phyloP scores from a whole-genome alignment of 30 jellyfish, hydroid and myxozoan genomes.

The Haliclystus octoradiatus region DNA sequence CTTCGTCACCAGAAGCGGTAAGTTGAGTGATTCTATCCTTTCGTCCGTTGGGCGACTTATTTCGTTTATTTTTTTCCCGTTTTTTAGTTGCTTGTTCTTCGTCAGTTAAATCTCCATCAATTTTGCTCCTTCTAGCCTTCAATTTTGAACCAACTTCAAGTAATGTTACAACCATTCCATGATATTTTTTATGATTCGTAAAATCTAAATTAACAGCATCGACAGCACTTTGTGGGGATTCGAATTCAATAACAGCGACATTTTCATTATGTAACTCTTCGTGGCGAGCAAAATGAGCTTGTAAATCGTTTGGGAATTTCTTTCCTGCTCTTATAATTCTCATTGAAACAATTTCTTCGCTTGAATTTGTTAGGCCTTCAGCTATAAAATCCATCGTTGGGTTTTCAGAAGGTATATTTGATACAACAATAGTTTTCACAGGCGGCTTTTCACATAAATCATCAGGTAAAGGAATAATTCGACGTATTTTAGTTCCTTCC shows the following conservation, averaged over 20 bases:
- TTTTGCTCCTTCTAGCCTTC: slow-evolving; percentile 37
- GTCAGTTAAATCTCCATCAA: slow-evolving; percentile 10
- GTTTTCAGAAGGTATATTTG: slow-evolving; percentile 76
- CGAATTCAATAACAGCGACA: slow-evolving; percentile 92
- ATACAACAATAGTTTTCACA: slow-evolving; percentile 71
- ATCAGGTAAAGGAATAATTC: slow-evolving; percentile 74
- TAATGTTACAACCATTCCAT: slow-evolving; percentile 27
- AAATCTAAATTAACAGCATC: slow-evolving; percentile 39
- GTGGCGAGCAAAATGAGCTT: slow-evolving; percentile 88
- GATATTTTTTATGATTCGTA: slow-evolving; percentile 15
- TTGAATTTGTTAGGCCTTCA: slow-evolving; percentile 47
- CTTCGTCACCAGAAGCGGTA: too few species aligned
- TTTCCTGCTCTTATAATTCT: slow-evolving; percentile 77
- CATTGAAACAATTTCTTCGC: slow-evolving; percentile 67
- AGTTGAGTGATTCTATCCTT: too few species aligned
- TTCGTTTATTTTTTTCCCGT: slow-evolving; percentile 13
- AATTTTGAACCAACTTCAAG: slow-evolving; percentile 73
- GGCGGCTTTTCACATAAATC: slow-evolving; percentile 83
- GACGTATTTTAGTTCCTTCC: slow-evolving; percentile 66
- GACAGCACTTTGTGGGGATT: slow-evolving; percentile 70
- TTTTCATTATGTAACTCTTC: slow-evolving; percentile 66
- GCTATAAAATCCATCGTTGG: slow-evolving; percentile 80
- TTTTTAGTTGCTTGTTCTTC: slow-evolving; percentile 41
- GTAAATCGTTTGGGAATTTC: slow-evolving; percentile 82
- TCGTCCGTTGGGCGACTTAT: slow-evolving; percentile 22